A percentile compares a stretch with the other conserved stretches of the same genome.
Evolutionary conservation across 2,113 vertebrate species (phyloP).

Genomic region (Ciconia maguari): DNA sequence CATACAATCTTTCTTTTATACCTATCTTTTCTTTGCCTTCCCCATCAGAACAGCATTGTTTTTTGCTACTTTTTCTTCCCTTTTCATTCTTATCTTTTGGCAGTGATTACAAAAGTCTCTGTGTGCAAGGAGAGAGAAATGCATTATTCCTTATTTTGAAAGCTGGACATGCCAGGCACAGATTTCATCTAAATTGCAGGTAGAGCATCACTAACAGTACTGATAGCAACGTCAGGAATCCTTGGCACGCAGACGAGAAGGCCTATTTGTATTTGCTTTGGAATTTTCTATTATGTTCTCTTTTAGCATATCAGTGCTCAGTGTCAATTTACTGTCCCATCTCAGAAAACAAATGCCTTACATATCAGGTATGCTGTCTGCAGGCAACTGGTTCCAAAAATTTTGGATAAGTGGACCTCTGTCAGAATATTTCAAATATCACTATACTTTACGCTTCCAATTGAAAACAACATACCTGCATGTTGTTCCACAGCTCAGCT

Average conservation of each 20-base stretch:
- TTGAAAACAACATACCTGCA: background rate
- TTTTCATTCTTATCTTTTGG: constrained; percentile 7
- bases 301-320: background rate
- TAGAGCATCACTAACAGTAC: background rate
- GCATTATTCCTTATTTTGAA: background rate
- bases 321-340: background rate
- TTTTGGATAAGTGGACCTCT: background rate
- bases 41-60: background rate
- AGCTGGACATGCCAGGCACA: background rate
- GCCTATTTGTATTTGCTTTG: background rate
- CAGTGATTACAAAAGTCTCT: background rate
- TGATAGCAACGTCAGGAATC: background rate
- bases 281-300: background rate
- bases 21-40: background rate
- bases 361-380: background rate
- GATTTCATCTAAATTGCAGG: constrained; percentile 13
- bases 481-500: background rate
- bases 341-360: background rate
- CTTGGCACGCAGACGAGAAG: background rate
- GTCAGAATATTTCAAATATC: background rate
- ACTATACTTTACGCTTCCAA: background rate
- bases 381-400: background rate
- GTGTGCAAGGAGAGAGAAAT: background rate
- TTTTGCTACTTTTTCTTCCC: background rate
- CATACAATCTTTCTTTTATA: background rate